Base-by-base conservation (phyloP, 2,113 vertebrate species). In the Cinclus mexicanus region DNA sequence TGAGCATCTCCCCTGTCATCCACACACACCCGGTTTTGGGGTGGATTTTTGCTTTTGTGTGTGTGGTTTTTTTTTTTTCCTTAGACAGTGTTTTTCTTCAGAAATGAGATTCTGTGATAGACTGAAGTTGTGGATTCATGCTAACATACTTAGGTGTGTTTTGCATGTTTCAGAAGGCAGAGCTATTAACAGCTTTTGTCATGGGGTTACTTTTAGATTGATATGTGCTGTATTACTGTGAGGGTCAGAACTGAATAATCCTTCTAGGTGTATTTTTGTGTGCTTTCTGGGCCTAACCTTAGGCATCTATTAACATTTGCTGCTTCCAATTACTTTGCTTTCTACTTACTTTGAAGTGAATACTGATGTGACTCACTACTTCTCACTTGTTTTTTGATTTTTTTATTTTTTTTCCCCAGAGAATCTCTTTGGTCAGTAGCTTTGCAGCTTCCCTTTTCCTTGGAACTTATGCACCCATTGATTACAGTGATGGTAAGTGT, bases 361-460 rank as follows among this genome's bases (percentile, higher is more conserved):
- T 39, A 28, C 31, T 77, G 47, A 68, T 53, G 55, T 14, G 14
- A 80, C 21, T 85, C 42, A 33, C 53, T 83, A 8, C 68, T 37
- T 93, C 47, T 11, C 42, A 5, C 46, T 92, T 90, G 90, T 93
- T 95, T 59, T 44, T 41, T 35, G 35, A 37, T 91, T 93, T 95
- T 59, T 44, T 41, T 35, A 53, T 97, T 44, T 37, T 61, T 97
- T 52, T 37, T 59, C 96, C 91, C 5, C 98, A 99, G 99, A 99
- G 99, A 96, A 99, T 99, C 94, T 99, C 99, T 42, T 94, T 99
- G 98, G 98, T 99, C 95, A 99, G 99, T 91, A 99, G 98, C 82
- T 99, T 99, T 76, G 99, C 98, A 5, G 99, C 99, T 20, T 99
- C 99, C 9, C 98, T 99, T 23, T 99, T 99, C 96, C 98, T 99